A percentile compares a stretch with the other conserved stretches of the same genome.
These are phyloP conservation scores for Penaeus vannamei DNA, from an alignment of 1,140 invertebrate genomes.

Conservation along the genomic window DNA sequence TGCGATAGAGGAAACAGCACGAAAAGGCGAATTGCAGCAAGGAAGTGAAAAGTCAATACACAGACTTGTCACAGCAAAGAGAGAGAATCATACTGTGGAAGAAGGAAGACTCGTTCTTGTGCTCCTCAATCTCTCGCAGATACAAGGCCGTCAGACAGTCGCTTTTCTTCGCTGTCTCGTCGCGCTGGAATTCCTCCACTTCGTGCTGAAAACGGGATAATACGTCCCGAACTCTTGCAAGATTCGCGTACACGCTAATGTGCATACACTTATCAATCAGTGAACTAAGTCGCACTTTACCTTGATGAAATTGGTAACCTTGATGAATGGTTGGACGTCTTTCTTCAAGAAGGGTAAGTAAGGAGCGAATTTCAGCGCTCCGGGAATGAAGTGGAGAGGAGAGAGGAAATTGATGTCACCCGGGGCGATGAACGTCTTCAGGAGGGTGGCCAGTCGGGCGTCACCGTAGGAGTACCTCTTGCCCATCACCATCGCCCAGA, in stretches of 20 bases:
- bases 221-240: too few species aligned
- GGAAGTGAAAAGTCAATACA: background rate
- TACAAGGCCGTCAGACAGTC: background rate
- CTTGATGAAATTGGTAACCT: background rate
- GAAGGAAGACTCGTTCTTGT: background rate
- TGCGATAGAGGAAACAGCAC: too few species aligned
- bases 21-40: background rate
- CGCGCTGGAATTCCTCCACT: background rate
- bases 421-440: slow-evolving; percentile 77
- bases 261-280: background rate
- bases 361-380: slow-evolving; percentile 69
- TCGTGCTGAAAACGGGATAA: slow-evolving; percentile 12
- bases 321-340: background rate
- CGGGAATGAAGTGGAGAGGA: slow-evolving; percentile 88
- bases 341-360: background rate
- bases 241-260: background rate
- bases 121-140: slow-evolving; percentile 29
- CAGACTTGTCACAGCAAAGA: background rate
- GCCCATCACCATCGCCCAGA: slow-evolving; percentile 91
- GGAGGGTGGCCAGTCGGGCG: slow-evolving; percentile 78
- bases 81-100: slow-evolving; percentile 29
- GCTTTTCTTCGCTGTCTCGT: background rate
- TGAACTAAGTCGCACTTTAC: background rate
- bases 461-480: slow-evolving; percentile 76
- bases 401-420: slow-evolving; percentile 77